Evolutionary conservation across 2,113 vertebrate genomes (phyloP).

Genomic region (Cercopithecus mona): DNA sequence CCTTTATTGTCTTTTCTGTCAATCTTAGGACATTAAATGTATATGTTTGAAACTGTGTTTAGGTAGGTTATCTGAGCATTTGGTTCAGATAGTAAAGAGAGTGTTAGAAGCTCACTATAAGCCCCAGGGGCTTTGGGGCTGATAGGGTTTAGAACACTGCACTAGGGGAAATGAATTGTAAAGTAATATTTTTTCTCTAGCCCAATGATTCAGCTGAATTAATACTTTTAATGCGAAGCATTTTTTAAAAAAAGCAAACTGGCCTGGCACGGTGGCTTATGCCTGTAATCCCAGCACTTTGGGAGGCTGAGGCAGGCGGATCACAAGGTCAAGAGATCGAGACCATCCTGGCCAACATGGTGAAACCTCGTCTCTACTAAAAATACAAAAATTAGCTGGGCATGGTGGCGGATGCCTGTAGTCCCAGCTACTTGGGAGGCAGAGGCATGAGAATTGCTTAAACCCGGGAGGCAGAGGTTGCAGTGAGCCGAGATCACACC

Average conservation of each 20-base stretch:
- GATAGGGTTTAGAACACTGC: neutral
- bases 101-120: neutral
- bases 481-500: no score
- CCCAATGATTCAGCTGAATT: neutral
- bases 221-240: neutral
- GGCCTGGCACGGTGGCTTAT: no score
- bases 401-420: no score
- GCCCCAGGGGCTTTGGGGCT: neutral
- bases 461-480: no score
- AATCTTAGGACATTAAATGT: neutral
- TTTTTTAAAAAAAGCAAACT: neutral
- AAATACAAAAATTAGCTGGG: no score
- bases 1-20: neutral
- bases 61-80: neutral
- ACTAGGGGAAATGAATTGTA: neutral
- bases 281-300: no score
- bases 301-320: no score
- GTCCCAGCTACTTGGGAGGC: no score
- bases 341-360: no score
- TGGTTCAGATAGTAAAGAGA: constrained; percentile 1
- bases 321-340: no score
- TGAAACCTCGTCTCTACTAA: no score
- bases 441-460: no score
- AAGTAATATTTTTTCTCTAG: neutral
- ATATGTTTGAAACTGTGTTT: neutral